These are phyloP conservation scores for Meteorus sp. DNA, from an alignment of 1,140 invertebrate genomes.

Conservation along the genomic window DNA sequence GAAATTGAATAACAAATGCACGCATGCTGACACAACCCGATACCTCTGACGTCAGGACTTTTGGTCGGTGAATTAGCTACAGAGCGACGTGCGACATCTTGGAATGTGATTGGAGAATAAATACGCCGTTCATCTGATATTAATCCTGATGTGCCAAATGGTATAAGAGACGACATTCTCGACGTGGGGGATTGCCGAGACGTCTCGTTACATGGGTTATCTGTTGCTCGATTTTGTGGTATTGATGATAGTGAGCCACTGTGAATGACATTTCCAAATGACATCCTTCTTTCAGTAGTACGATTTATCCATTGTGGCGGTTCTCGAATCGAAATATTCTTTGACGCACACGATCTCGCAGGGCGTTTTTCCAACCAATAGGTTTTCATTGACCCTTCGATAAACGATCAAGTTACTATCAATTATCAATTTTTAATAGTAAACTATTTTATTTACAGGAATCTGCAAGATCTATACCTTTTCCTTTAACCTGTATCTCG, in stretches of 20 bases:
- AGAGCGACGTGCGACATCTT: constrained; percentile 76
- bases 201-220: constrained; percentile 1
- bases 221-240: constrained; percentile 24
- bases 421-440: no score
- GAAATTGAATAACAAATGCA: constrained; percentile 7
- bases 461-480: no score
- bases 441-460: no score
- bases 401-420: not conserved
- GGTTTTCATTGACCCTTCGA: constrained; percentile 85
- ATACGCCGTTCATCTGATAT: constrained; percentile 64
- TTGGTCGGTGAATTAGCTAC: constrained; percentile 73
- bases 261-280: constrained; percentile 13
- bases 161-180: constrained; percentile 41
- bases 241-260: constrained; percentile 19
- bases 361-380: constrained; percentile 82
- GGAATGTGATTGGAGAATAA: constrained; percentile 83
- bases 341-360: constrained; percentile 60
- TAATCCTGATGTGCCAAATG: constrained; percentile 41
- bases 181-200: constrained; percentile 27
- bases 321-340: constrained; percentile 47
- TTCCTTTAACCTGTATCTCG: constrained; percentile 84
- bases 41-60: constrained; percentile 48
- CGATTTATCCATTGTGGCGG: constrained; percentile 54
- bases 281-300: constrained; percentile 39
- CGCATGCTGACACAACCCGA: constrained; percentile 22